Conservation (phyloP, 1,140 invertebrate species). For the Battus philenor region DNA sequence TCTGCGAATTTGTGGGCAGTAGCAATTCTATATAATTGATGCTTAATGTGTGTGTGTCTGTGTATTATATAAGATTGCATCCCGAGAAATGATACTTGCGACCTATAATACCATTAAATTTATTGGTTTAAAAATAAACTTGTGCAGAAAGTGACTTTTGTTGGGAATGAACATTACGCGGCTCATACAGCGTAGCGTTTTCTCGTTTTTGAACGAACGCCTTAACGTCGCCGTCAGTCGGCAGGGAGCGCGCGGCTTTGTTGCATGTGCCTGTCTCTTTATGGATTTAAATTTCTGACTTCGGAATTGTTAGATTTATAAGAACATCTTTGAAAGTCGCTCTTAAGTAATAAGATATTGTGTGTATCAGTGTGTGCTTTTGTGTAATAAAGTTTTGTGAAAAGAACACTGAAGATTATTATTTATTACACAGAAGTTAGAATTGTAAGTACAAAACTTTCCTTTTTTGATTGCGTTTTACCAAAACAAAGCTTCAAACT, state of each 20-base stretch:
- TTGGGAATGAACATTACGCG: neutral
- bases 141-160: too few species aligned
- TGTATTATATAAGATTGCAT: too few species aligned
- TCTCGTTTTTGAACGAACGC: constrained; percentile 9
- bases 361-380: constrained; percentile 10
- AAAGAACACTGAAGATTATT: constrained; percentile 6
- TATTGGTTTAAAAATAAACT: too few species aligned
- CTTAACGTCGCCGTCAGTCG: constrained; percentile 20
- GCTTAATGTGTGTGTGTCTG: too few species aligned
- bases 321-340: neutral
- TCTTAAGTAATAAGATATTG: neutral
- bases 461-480: constrained; percentile 8
- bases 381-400: constrained; percentile 6
- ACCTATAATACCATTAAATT: too few species aligned
- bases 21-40: too few species aligned
- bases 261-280: constrained; percentile 17
- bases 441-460: constrained; percentile 6
- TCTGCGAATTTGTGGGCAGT: too few species aligned
- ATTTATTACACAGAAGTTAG: neutral
- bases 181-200: constrained; percentile 2
- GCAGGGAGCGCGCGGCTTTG: constrained; percentile 29
- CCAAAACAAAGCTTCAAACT: neutral
- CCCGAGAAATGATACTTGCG: too few species aligned
- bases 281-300: constrained; percentile 16
- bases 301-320: constrained; percentile 22